phyloP scores from a whole-genome alignment of 2,797 vertebrate species.

The Mormyrops boulengeri region DNA sequence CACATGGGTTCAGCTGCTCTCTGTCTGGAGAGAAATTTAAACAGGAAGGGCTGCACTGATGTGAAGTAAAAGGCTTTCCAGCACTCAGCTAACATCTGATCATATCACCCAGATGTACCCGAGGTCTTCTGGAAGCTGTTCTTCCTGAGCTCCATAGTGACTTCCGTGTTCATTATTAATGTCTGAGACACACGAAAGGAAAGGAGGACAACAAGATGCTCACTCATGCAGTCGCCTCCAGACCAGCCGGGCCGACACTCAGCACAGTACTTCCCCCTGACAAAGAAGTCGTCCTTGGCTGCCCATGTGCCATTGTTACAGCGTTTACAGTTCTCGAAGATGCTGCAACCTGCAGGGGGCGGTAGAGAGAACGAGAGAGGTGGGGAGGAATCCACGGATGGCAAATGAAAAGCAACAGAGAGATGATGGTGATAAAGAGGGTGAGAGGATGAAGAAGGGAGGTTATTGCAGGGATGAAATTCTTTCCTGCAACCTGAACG shows the following conservation, averaged over 20 bases:
- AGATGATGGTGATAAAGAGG: background rate
- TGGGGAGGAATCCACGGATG: background rate
- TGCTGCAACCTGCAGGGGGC: slow-evolving; percentile 76
- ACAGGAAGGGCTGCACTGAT: background rate
- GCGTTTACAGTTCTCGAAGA: slow-evolving; percentile 94
- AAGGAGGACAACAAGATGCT: slow-evolving; percentile 45
- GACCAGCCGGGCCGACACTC: slow-evolving; percentile 94
- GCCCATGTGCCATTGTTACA: slow-evolving; percentile 95
- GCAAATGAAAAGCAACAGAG: background rate
- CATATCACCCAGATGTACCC: background rate
- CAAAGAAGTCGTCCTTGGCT: slow-evolving; percentile 84
- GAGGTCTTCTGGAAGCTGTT: background rate
- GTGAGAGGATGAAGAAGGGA: background rate
- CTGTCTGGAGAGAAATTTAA: background rate
- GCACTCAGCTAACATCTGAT: background rate
- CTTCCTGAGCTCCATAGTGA: background rate
- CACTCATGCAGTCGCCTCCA: slow-evolving; percentile 92
- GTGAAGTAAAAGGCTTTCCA: background rate
- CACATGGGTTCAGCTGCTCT: background rate
- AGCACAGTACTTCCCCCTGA: slow-evolving; percentile 82
- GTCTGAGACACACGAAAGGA: background rate
- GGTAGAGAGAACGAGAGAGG: background rate
- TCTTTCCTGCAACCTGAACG: background rate
- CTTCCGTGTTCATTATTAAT: background rate
- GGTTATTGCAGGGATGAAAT: background rate